Percentiles rank a stretch among this genome's conserved stretches.
phyloP scores from a whole-genome alignment of 2,113 vertebrate species.

The Aramus guarauna region DNA sequence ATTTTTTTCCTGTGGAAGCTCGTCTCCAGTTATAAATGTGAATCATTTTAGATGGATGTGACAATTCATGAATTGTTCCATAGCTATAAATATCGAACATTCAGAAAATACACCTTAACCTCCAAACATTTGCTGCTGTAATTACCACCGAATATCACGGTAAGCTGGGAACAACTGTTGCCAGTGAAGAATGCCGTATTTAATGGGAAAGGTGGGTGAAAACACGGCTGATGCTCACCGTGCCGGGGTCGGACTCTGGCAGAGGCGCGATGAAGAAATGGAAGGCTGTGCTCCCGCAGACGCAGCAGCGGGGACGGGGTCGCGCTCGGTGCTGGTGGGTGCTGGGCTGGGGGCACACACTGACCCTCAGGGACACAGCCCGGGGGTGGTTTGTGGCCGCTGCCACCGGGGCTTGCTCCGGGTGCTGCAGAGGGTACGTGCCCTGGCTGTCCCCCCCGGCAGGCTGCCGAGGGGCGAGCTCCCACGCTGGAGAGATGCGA shows the following conservation, averaged over 20 bases:
- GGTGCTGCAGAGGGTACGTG: fast-evolving
- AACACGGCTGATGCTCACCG: not conserved
- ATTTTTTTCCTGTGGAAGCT: not conserved
- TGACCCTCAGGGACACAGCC: not conserved
- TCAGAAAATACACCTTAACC: not conserved
- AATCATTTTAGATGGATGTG: not conserved
- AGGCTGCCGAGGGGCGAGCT: not conserved
- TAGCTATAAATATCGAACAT: not conserved
- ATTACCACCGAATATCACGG: not conserved
- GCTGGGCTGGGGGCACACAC: not conserved
- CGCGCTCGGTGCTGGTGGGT: fast-evolving
- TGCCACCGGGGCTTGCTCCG: not conserved
- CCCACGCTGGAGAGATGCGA: not conserved
- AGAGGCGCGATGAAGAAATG: not conserved
- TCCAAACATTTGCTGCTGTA: not conserved
- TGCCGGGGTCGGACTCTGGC: not conserved
- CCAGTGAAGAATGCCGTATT: not conserved
- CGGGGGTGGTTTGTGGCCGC: fast-evolving
- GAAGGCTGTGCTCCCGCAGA: not conserved
- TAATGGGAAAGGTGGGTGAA: not conserved
- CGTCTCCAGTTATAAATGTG: not conserved
- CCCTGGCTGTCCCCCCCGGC: not conserved
- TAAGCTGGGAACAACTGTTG: not conserved
- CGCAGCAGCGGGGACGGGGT: fast-evolving
- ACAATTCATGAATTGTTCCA: not conserved